These are phyloP conservation scores for Neria commutata DNA, from an alignment of 2,888 invertebrate genomes.

Conservation along the genomic window DNA sequence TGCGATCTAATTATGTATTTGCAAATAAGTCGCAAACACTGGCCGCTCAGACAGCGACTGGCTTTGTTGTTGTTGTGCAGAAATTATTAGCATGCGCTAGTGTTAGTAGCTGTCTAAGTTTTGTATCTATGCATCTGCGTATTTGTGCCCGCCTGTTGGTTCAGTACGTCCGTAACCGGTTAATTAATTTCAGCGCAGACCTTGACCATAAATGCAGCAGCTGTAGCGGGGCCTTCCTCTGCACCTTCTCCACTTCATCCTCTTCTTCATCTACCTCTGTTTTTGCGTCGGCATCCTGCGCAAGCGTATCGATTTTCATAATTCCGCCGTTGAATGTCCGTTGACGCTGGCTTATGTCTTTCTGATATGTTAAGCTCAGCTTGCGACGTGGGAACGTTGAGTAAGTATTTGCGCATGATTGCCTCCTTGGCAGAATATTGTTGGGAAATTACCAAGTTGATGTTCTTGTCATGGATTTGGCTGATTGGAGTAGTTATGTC, in stretches of 20 bases:
- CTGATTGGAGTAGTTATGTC: too few species aligned
- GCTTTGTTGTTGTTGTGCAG: too few species aligned
- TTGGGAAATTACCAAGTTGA: too few species aligned
- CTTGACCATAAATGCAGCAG: conserved; percentile 7
- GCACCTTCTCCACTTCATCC: conserved; percentile 29
- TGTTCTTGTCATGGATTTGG: too few species aligned
- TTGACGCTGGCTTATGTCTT: not conserved
- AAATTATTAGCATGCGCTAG: not conserved
- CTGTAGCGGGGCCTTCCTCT: too few species aligned
- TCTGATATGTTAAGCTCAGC: too few species aligned
- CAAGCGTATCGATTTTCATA: conserved; percentile 53
- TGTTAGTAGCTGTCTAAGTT: not conserved
- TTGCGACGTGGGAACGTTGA: too few species aligned
- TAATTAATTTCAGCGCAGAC: conserved; percentile 1
- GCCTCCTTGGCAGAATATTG: too few species aligned
- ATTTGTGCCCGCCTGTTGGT: not conserved
- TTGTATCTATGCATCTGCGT: not conserved
- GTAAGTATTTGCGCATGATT: too few species aligned
- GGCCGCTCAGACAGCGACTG: too few species aligned
- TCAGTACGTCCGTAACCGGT: conserved; percentile 1
- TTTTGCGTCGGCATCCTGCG: conserved; percentile 29
- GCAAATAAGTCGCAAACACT: conserved; percentile 1
- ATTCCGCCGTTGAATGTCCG: conserved; percentile 26
- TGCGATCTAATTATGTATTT: conserved; percentile 3
- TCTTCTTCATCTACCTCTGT: conserved; percentile 13